Conservation (phyloP, 2,113 vertebrate genomes). For the Lanius collurio region DNA sequence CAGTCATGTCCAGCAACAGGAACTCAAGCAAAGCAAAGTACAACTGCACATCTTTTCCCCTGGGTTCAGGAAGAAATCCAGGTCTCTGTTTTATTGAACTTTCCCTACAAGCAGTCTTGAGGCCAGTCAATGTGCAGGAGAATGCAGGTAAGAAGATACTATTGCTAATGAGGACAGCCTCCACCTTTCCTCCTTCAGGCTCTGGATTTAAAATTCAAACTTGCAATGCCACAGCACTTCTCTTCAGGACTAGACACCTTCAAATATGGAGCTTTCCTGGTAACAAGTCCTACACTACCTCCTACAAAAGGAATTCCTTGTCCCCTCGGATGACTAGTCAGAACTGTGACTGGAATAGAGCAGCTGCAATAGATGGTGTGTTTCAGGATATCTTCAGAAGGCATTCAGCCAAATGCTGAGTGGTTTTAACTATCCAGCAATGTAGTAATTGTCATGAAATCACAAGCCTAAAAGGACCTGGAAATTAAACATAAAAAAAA, state of each 20-base stretch:
- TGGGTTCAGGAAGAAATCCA: background rate
- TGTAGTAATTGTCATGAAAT: slow-evolving; percentile 33
- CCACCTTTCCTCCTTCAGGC: slow-evolving; percentile 6
- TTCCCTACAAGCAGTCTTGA: background rate
- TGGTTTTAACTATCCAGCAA: slow-evolving; percentile 36
- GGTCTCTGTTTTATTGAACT: background rate
- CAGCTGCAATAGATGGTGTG: slow-evolving; percentile 36
- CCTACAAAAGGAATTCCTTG: slow-evolving; percentile 52
- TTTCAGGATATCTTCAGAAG: slow-evolving; percentile 43
- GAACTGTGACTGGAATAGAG: slow-evolving; percentile 60
- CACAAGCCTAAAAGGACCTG: background rate
- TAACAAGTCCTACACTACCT: slow-evolving; percentile 54
- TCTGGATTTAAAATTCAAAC: slow-evolving; percentile 28
- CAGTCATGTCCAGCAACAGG: background rate
- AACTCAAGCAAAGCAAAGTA: background rate
- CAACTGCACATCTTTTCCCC: background rate
- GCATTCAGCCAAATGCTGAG: slow-evolving; percentile 48
- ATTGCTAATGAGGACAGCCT: background rate
- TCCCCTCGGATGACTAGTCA: slow-evolving; percentile 45
- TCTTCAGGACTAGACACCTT: background rate
- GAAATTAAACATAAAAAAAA: background rate
- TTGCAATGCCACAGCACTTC: background rate
- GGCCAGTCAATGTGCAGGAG: background rate
- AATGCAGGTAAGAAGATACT: background rate
- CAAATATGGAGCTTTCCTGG: slow-evolving; percentile 10